Evolutionary conservation across 2,113 vertebrate species (phyloP).

Genomic region (Puntigrus tetrazona): DNA sequence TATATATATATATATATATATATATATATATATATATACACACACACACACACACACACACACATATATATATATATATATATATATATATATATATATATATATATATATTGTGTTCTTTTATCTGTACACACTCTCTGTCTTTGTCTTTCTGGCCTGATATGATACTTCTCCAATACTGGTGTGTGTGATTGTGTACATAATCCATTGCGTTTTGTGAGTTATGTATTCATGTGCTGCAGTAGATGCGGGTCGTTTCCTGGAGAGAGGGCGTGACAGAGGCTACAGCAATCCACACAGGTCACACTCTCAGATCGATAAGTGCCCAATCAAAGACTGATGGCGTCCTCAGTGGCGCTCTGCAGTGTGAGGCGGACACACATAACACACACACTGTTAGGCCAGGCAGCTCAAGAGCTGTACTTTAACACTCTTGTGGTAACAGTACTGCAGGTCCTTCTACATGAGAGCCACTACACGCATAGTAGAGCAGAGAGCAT

Average conservation of each 20-base stretch:
- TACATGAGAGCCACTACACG: conserved; percentile 52
- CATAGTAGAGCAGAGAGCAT: conserved; percentile 41
- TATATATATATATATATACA: no score
- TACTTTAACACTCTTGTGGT: conserved; percentile 43
- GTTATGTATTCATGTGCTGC: conserved; percentile 44
- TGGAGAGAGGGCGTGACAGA: conserved; percentile 40
- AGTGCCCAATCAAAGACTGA: conserved; percentile 52
- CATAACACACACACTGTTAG: conserved; percentile 30
- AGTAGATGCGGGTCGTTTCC: conserved; percentile 32
- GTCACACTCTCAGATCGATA: conserved; percentile 54
- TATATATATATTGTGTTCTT: no score
- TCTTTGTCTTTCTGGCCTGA: not conserved
- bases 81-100: no score
- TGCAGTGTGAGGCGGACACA: conserved; percentile 33
- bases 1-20: no score
- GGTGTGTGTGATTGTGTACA: conserved; percentile 13
- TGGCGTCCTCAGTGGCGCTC: conserved; percentile 35
- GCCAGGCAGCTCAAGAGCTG: conserved; percentile 36
- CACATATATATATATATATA: no score
- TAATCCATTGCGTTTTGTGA: not conserved
- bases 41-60: no score
- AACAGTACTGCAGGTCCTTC: conserved; percentile 47
- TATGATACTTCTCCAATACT: not conserved
- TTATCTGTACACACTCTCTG: not conserved
- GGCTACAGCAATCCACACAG: conserved; percentile 52